Conservation (phyloP, 1,140 invertebrate species). For the Samia ricini region DNA sequence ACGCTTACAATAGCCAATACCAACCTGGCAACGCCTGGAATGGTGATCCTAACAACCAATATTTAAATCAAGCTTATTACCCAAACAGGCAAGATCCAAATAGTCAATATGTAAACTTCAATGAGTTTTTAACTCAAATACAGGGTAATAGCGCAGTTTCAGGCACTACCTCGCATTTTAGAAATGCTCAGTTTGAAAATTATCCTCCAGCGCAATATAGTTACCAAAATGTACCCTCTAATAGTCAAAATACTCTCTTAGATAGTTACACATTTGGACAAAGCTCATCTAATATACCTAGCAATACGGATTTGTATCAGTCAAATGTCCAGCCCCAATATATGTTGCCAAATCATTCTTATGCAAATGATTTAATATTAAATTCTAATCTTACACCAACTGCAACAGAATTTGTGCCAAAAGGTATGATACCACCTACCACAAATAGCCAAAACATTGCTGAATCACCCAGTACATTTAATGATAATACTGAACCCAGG, state of each 20-base stretch:
- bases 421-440: slow-evolving; percentile 37
- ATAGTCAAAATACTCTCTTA: slow-evolving; percentile 40
- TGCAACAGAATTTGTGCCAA: slow-evolving; percentile 73
- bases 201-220: slow-evolving; percentile 49
- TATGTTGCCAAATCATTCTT: slow-evolving; percentile 31
- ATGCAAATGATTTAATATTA: slow-evolving; percentile 52
- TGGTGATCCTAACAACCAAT: slow-evolving; percentile 52
- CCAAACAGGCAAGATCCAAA: slow-evolving; percentile 48
- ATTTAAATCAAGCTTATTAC: slow-evolving; percentile 55
- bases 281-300: slow-evolving; percentile 35
- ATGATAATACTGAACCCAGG: slow-evolving; percentile 12
- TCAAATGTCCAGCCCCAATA: slow-evolving; percentile 39
- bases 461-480: slow-evolving; percentile 20
- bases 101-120: slow-evolving; percentile 66
- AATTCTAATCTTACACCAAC: slow-evolving; percentile 70
- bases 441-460: slow-evolving; percentile 30
- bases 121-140: slow-evolving; percentile 68
- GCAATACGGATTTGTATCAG: slow-evolving; percentile 41
- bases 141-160: slow-evolving; percentile 39
- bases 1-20: slow-evolving; percentile 58
- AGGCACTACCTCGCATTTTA: slow-evolving; percentile 35
- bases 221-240: slow-evolving; percentile 52
- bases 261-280: slow-evolving; percentile 44
- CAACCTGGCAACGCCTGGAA: slow-evolving; percentile 54
- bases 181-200: slow-evolving; percentile 52